Evolutionary conservation across 2,113 vertebrate species (phyloP).

Genomic region (Microcebus murinus): DNA sequence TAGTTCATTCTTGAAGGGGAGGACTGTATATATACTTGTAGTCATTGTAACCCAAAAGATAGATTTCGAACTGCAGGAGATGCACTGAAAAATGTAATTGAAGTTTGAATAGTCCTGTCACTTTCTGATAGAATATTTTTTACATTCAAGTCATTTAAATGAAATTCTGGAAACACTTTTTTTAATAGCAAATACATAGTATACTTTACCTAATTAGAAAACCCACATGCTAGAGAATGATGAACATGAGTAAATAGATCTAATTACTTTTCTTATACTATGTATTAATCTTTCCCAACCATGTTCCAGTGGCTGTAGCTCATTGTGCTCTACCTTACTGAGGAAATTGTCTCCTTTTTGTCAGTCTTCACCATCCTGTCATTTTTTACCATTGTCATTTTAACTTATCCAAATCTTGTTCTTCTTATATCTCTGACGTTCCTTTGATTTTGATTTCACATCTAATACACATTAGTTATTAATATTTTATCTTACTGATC

Average conservation of each 20-base stretch:
- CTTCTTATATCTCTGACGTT: background rate
- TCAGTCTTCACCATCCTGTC: background rate
- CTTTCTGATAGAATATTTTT: background rate
- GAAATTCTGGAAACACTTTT: background rate
- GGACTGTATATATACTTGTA: background rate
- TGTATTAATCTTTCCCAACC: background rate
- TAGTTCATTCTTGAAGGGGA: slow-evolving; percentile 37
- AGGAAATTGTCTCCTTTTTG: background rate
- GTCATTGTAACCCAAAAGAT: slow-evolving; percentile 20
- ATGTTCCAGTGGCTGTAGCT: fast-evolving
- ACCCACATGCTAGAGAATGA: background rate
- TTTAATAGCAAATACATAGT: background rate
- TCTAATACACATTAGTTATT: background rate
- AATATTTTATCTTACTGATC: background rate
- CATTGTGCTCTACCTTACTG: background rate
- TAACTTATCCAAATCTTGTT: background rate
- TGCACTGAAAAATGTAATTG: slow-evolving; percentile 11
- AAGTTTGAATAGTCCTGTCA: background rate
- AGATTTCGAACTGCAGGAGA: background rate
- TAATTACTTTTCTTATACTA: background rate
- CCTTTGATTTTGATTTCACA: slow-evolving; percentile 26
- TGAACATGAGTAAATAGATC: background rate
- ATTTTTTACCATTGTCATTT: background rate
- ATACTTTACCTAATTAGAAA: background rate
- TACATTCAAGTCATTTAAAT: background rate